Evolutionary conservation across 2,797 vertebrate genomes (phyloP).

Genomic region (Valencia hispanica): DNA sequence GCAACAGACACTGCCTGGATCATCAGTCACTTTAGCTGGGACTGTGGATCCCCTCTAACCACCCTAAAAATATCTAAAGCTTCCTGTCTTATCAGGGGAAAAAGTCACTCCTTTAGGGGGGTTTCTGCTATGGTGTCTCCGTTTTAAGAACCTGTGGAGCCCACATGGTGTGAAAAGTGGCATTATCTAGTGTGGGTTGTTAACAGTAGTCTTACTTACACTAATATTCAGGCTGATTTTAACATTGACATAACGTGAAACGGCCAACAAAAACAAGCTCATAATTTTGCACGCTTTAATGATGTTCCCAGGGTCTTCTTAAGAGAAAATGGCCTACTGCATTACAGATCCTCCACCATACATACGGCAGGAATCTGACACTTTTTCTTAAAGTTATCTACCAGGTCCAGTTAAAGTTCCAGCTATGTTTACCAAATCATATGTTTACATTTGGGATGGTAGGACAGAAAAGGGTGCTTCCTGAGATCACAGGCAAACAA

Average conservation of each 20-base stretch:
- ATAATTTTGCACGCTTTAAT: neutral
- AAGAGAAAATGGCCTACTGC: neutral
- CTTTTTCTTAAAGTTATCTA: no score
- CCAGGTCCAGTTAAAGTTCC: neutral
- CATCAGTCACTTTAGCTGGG: slow-evolving; percentile 41
- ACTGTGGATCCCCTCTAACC: slow-evolving; percentile 36
- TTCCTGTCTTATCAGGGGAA: slow-evolving; percentile 7
- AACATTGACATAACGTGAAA: no score
- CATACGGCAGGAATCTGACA: no score
- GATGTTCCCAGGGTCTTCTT: neutral
- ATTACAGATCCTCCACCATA: neutral
- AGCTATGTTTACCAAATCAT: neutral
- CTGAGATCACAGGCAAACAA: neutral
- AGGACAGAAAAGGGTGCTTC: neutral
- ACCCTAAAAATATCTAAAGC: slow-evolving; percentile 18
- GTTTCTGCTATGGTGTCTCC: neutral
- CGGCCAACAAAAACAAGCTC: neutral
- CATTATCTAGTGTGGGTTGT: neutral
- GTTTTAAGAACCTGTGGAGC: neutral
- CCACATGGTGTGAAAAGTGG: neutral
- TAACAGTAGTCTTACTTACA: neutral
- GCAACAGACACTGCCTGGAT: slow-evolving; percentile 57
- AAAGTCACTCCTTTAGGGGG: neutral
- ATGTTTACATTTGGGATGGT: neutral
- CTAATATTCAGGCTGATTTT: neutral